A percentile compares a stretch with the other conserved stretches of the same genome.
These are phyloP conservation scores for Scalopus aquaticus DNA, from an alignment of 2,113 vertebrate species.

Conservation along the genomic window DNA sequence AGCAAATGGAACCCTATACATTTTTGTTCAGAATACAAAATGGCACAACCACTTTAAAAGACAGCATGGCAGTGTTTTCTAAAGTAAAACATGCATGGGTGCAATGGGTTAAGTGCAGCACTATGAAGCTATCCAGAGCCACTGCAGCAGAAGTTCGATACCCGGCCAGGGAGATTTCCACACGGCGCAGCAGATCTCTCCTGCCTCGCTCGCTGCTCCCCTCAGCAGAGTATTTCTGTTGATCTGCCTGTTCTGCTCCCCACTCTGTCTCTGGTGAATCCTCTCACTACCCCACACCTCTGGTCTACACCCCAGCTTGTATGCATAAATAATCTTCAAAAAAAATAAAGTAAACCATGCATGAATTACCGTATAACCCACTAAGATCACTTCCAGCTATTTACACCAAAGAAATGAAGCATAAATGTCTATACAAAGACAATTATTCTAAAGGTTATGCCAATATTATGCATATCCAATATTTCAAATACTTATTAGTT, in stretches of 20 bases:
- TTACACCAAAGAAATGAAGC: background rate
- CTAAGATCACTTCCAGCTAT: background rate
- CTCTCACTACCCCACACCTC: too few relatives aligned
- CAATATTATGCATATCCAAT: background rate
- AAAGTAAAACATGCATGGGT: background rate
- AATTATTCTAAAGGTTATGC: background rate
- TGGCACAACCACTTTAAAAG: background rate
- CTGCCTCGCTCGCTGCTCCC: too few relatives aligned
- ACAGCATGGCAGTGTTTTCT: background rate
- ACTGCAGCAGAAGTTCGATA: too few relatives aligned
- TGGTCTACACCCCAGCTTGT: too few relatives aligned
- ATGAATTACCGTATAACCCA: background rate
- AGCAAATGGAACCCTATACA: background rate
- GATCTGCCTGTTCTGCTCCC: too few relatives aligned
- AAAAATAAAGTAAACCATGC: background rate
- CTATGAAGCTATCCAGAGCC: too few relatives aligned
- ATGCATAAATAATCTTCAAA: too few relatives aligned
- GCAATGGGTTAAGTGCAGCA: too few relatives aligned
- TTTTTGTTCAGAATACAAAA: background rate
- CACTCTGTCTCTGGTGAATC: too few relatives aligned
- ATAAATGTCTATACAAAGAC: background rate
- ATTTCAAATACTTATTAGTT: background rate
- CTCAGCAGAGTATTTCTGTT: too few relatives aligned
- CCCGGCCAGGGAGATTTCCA: too few relatives aligned
- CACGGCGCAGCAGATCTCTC: too few relatives aligned